A percentile compares a stretch with the other conserved stretches of the same genome.
phyloP scores from a whole-genome alignment of 2,888 invertebrate species.

The Cacoxenus indagator region DNA sequence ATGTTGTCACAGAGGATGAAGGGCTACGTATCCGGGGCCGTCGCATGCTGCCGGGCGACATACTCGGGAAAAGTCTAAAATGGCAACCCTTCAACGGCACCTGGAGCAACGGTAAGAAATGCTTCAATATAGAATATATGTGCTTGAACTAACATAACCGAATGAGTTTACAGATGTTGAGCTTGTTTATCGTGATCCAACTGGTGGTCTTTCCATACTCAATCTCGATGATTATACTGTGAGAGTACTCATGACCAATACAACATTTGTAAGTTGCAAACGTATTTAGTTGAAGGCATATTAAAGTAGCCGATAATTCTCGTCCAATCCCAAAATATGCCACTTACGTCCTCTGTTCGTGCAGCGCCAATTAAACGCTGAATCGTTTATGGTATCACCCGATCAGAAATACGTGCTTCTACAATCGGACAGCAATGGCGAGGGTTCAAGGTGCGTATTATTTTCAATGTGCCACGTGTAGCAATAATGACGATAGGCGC shows the following conservation, averaged over 20 bases:
- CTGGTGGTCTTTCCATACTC: constrained; percentile 84
- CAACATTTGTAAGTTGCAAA: constrained; percentile 81
- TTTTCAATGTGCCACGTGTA: background rate
- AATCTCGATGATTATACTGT: constrained; percentile 83
- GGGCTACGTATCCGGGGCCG: constrained; percentile 79
- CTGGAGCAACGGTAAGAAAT: constrained; percentile 77
- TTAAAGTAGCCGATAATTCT: too few species aligned
- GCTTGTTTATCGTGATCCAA: constrained; percentile 81
- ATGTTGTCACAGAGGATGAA: constrained; percentile 72
- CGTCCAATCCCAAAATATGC: too few species aligned
- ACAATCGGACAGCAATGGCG: constrained; percentile 75
- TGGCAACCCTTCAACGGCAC: constrained; percentile 81
- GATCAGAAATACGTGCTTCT: constrained; percentile 84
- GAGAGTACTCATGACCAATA: constrained; percentile 82
- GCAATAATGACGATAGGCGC: background rate
- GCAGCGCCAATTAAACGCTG: constrained; percentile 84
- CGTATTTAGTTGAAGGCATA: too few species aligned
- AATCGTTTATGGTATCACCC: constrained; percentile 83
- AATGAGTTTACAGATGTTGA: constrained; percentile 76
- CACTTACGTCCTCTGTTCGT: too few species aligned
- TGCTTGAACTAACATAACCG: background rate
- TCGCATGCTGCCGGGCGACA: constrained; percentile 79
- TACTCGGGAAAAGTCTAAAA: constrained; percentile 74
- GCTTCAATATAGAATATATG: background rate
- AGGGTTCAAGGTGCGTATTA: constrained; percentile 63